These are phyloP conservation scores for Hirundichthys speculiger DNA, from an alignment of 2,113 vertebrate species.

Conservation along the genomic window DNA sequence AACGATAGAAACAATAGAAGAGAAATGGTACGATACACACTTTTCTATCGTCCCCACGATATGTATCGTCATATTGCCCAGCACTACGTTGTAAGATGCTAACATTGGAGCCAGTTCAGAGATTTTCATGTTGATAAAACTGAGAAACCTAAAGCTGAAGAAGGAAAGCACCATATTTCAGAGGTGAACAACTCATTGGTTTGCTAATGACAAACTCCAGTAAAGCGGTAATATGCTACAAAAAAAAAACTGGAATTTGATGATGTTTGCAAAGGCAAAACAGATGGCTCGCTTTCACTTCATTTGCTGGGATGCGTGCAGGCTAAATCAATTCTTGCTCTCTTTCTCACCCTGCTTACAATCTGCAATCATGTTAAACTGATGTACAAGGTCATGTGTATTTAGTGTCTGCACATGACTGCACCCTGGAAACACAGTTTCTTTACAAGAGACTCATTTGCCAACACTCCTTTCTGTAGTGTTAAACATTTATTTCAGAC, in stretches of 20 bases:
- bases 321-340: neutral
- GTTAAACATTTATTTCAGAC: slow-evolving; percentile 26
- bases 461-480: slow-evolving; percentile 23
- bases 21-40: too few relatives aligned
- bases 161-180: neutral
- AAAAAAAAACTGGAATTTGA: slow-evolving; percentile 28
- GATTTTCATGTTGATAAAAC: too few relatives aligned
- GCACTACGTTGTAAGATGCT: too few relatives aligned
- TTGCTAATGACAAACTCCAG: slow-evolving; percentile 7
- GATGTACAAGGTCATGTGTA: neutral
- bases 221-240: slow-evolving; percentile 1
- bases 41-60: too few relatives aligned
- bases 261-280: neutral
- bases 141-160: too few relatives aligned
- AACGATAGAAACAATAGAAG: too few relatives aligned
- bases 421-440: too few relatives aligned
- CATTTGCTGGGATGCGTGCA: neutral
- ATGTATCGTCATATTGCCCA: too few relatives aligned
- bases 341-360: neutral
- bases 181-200: neutral
- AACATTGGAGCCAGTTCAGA: too few relatives aligned
- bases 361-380: slow-evolving; percentile 7
- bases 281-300: neutral
- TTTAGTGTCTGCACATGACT: neutral
- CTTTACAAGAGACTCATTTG: too few relatives aligned